Base-by-base conservation (phyloP, 2,113 vertebrate species). In the Myotis lucifugus region DNA sequence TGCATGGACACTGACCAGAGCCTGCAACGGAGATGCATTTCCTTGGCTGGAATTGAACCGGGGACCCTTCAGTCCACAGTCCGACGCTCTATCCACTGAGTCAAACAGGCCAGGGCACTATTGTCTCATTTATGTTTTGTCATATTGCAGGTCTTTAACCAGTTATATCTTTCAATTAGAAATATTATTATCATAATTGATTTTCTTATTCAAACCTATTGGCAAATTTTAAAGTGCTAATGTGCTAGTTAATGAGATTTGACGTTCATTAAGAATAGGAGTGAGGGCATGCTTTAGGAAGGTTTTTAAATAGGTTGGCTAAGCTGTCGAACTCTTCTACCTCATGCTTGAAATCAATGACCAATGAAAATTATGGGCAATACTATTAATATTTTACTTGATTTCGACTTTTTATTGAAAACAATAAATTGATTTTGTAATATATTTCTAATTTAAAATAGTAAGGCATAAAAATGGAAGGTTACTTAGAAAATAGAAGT, bases 171-270 rank as follows among this genome's bases (percentile, higher is more conserved):
- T 95, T 67, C 18, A 66, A 17, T 72, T 4, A 46, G 46, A 85
- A 87, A 66, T 48, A 66, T 50, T 61, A 56, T 69, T 93, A 34
- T 29, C 34, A 79, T 90, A 89, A 85, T 54, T 78, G 61, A 92
- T 46, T 77, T 88, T 72, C 42, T 95, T 90, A 3, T 89, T 93
- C 27, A 78, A 72, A 72, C 34, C 17, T 70, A 29, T 46, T 61
- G 17, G 37, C 54, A 90, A 79, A 89, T 8, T 85, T 90, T 73
- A 73, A 93, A 56, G 32, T 67, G 11, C 66, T 85, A 67, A 73
- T 48, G 19, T 81, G 10, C 66, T 40, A 59, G 32, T 79, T 81
- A 74, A 85, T 90, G 40, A 85, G 25, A 85, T 74, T 85, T 93
- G 74, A 19, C 2, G 29, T 67, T 81, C 18, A 74, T 90, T 70